Evolutionary conservation across 1,140 invertebrate species (phyloP).

Genomic region (Matsumurasca onukii): DNA sequence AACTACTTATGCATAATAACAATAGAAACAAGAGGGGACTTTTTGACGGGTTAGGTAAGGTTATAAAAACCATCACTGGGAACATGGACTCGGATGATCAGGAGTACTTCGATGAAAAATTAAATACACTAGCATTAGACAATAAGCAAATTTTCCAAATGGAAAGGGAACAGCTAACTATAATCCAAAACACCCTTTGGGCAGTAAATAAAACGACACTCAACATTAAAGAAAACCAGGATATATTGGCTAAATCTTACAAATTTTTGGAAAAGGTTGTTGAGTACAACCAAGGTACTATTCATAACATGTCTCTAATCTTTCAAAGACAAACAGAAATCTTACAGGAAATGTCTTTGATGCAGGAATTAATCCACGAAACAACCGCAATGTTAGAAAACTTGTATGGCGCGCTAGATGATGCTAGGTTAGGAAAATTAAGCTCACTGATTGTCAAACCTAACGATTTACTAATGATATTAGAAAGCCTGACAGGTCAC

Average conservation of each 20-base stretch:
- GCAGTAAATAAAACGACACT: slow-evolving; percentile 3
- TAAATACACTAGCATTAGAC: neutral
- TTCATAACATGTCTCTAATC: neutral
- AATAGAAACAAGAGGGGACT: too few species aligned
- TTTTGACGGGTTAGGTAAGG: too few species aligned
- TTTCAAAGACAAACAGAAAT: neutral
- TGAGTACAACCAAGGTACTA: neutral
- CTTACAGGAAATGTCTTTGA: too few species aligned
- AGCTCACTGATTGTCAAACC: neutral
- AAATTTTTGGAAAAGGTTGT: neutral
- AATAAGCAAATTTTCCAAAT: neutral
- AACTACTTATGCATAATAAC: too few species aligned
- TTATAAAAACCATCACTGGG: too few species aligned
- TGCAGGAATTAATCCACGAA: neutral
- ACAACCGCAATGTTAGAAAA: neutral
- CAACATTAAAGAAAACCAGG: neutral
- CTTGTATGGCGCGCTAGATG: neutral
- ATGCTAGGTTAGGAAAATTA: neutral
- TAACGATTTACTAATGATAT: neutral
- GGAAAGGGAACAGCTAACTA: slow-evolving; percentile 1
- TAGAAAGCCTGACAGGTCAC: neutral
- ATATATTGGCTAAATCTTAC: neutral
- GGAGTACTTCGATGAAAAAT: neutral
- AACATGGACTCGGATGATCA: too few species aligned
- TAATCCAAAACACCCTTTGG: slow-evolving; percentile 1